These are phyloP conservation scores for Rhadina sibilatrix DNA, from an alignment of 2,113 vertebrate species.

Conservation along the genomic window DNA sequence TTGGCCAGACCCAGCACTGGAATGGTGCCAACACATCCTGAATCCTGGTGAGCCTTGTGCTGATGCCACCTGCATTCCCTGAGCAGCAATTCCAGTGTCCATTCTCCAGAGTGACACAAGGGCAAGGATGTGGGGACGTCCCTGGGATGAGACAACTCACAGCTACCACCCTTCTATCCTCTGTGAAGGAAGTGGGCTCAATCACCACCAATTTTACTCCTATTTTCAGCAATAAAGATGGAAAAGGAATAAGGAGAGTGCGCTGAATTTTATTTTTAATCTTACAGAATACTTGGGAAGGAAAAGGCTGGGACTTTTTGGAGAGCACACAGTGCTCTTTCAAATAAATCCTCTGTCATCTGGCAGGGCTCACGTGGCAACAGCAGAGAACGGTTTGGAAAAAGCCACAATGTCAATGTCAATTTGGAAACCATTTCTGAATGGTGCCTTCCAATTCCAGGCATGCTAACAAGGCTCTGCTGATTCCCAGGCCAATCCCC, in stretches of 20 bases:
- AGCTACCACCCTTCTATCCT: not conserved
- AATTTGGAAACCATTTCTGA: conserved; percentile 35
- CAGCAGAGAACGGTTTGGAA: not conserved
- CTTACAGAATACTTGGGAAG: not conserved
- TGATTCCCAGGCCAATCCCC: not conserved
- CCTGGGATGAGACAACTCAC: not conserved
- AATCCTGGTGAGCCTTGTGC: accelerated
- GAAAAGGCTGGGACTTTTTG: not conserved
- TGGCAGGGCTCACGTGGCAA: conserved; percentile 2
- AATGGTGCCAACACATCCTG: not conserved
- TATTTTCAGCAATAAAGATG: not conserved
- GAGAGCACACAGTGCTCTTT: not conserved
- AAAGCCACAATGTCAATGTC: conserved; percentile 16
- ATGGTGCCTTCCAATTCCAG: not conserved
- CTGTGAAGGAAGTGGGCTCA: accelerated
- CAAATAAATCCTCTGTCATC: not conserved
- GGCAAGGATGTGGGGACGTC: not conserved
- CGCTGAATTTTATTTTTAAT: not conserved
- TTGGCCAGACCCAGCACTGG: accelerated
- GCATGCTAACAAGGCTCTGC: conserved; percentile 10
- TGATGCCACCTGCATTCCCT: not conserved
- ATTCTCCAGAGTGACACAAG: accelerated
- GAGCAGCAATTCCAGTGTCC: not conserved
- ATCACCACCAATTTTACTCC: not conserved
- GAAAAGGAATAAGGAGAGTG: not conserved